Evolutionary conservation across 2,797 vertebrate genomes (phyloP), one percentile per base, ranked within the genome.

Genomic region (Sandelia bainsii): DNA sequence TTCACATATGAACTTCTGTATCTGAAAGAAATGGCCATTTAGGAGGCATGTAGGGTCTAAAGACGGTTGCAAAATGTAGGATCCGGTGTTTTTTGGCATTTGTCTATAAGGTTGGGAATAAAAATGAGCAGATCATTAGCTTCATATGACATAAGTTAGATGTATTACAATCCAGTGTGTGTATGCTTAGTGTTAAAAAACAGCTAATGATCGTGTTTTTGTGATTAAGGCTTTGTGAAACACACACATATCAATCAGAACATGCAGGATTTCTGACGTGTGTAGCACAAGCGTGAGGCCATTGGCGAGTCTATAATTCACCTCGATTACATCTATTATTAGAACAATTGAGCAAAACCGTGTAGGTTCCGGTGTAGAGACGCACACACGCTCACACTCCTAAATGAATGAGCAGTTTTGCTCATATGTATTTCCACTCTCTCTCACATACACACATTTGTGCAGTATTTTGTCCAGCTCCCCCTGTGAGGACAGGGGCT

Each of bases 271-370:
- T 69, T 72, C 22, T 27, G 8, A 7, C 8, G 12, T 32, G 32
- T 69, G 45, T 23, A 6, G 22, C 27, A 8, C 6, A 17, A 58
- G 37, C 67, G 78, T 14, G 54, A 74, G 52, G 53, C 68, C 71
- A 75, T 77, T 83, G 82, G 57, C 58, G 54, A 64, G 82, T 79
- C 82, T 86, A 68, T 83, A 84, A 87, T 87, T 87, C 83, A 84
- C 76, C 77, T 53, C 29, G 48, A 85, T 83, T 86, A 81, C 71
- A 72, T 17, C 84, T 86, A 77, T 85, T 83, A 81, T 71, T 80
- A 86, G 82, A 85, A 58, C 69, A 56, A 61, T 77, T 75, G 74
- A 63, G 27, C 76, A 20, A 27, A 53, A 70, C 51, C 7, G 3
- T 39, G 64, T 25, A 32, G 53, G 44, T 62, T 75, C 73, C 22